Conservation (phyloP, 2,113 vertebrate species). For the Hucho hucho region DNA sequence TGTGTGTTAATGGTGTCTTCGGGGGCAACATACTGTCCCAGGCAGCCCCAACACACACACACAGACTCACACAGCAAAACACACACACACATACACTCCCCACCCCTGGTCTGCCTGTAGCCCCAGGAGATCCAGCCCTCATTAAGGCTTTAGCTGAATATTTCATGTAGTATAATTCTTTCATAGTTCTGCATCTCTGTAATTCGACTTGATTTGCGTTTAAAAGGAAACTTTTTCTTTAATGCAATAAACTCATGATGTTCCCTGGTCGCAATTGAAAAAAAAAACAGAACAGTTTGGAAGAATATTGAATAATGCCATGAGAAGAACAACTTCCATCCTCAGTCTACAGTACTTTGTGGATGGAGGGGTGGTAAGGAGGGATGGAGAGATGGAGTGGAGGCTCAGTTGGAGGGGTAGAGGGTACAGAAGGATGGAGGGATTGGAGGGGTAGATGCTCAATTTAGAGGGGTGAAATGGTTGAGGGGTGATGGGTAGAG, state of each 20-base stretch:
- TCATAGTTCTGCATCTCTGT: constrained; percentile 63
- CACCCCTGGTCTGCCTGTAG: not conserved
- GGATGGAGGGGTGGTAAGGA: constrained; percentile 35
- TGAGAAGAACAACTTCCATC: constrained; percentile 35
- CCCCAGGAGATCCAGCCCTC: constrained; percentile 61
- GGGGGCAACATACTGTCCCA: constrained; percentile 26
- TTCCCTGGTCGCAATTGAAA: constrained; percentile 35
- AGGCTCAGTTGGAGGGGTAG: no score
- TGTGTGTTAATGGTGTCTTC: constrained; percentile 70
- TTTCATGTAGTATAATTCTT: constrained; percentile 79
- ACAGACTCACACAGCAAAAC: no score
- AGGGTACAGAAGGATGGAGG: no score
- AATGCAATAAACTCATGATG: constrained; percentile 45
- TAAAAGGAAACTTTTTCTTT: constrained; percentile 62
- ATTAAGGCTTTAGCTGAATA: constrained; percentile 73
- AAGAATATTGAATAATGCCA: constrained; percentile 50
- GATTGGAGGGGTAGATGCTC: no score
- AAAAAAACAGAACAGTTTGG: no score
- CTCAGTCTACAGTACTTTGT: constrained; percentile 24
- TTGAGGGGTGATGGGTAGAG: no score
- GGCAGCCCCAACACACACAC: constrained; percentile 2
- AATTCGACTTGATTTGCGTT: constrained; percentile 71
- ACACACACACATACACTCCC: constrained; percentile 11
- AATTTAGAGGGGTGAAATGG: no score
- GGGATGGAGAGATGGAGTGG: not conserved